phyloP scores from a whole-genome alignment of 2,797 vertebrate species.

The Macropus fuliginosus region DNA sequence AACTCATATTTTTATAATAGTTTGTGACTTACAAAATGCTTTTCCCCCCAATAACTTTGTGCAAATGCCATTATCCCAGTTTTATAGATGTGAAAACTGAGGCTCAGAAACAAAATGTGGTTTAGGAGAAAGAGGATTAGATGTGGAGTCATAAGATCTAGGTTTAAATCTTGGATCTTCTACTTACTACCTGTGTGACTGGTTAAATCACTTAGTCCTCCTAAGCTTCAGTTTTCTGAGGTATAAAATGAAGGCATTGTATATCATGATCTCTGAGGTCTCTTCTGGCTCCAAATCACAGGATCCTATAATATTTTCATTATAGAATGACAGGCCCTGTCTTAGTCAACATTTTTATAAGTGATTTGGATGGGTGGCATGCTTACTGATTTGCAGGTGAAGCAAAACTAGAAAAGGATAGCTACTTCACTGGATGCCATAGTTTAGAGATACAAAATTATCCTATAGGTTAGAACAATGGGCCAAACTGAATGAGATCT shows the following conservation, averaged over 20 bases:
- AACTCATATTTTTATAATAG: not conserved
- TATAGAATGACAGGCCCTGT: not conserved
- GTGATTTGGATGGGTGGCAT: not conserved
- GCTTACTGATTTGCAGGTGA: not conserved
- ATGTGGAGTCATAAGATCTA: not conserved
- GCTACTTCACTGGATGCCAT: not conserved
- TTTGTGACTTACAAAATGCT: not conserved
- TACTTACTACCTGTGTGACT: not conserved
- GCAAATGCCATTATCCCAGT: not conserved
- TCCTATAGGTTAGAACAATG: not conserved
- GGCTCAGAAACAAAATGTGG: not conserved
- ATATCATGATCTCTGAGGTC: not conserved
- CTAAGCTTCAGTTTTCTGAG: not conserved
- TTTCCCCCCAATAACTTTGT: not conserved
- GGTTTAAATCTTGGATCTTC: not conserved
- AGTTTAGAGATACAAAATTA: not conserved
- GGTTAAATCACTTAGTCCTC: not conserved
- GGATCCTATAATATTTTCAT: not conserved
- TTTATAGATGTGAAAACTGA: not conserved
- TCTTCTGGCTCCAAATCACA: not conserved
- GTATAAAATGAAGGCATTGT: not conserved
- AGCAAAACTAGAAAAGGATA: not conserved
- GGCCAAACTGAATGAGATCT: not conserved
- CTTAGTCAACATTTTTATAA: not conserved
- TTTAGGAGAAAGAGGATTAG: not conserved